Evolutionary conservation across 2,113 vertebrate genomes (phyloP), one percentile per base, ranked within the genome.

Genomic region (Platichthys flesus): DNA sequence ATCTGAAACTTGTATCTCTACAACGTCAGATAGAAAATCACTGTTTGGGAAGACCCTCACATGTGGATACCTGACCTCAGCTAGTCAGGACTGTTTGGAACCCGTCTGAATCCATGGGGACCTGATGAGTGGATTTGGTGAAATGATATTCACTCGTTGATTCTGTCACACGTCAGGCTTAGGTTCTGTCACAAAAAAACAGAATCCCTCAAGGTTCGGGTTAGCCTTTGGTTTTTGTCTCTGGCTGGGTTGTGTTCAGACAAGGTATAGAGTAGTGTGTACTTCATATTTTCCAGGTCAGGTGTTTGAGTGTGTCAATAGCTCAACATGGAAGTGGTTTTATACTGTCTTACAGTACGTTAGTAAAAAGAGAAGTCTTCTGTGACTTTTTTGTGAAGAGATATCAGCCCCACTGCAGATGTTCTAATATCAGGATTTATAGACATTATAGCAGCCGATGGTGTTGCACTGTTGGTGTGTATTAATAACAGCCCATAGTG

Each of bases 11-110:
- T 28, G 3, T 28, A 6, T 31, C 16, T 35, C 18, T 9, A 12
- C 28, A 58, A 13, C 60, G 35, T 20, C 7, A 64, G 55, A 59
- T 63, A 74, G 55, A 81, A 71, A 76, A 85, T 42, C 56, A 55
- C 13, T 47, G 45, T 15, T 4, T 1, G 45, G 45, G 16, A 49
- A 49, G 45, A 49, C 45, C 45, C 45, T 5, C 5, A 23, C 23
- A 24, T 54, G 51, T 20, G 6, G 31, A 31, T 31, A 31, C 31
- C 31, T 31, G 31, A 7, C 6, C 31, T 31, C 31, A 31, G 31
- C 31, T 5, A 31, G 28, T 31, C 28, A 31, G 28, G 28, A 31
- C 28, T 31, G 5, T 31, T 31, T 31, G 28, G 28, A 31, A 31
- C 28, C 28, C 6, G 5, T 31, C 28, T 1, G 31, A 31, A 31